A percentile compares a stretch with the other conserved stretches of the same genome.
These are phyloP conservation scores for Zelleria hepariella DNA, from an alignment of 2,888 invertebrate genomes.

Conservation along the genomic window DNA sequence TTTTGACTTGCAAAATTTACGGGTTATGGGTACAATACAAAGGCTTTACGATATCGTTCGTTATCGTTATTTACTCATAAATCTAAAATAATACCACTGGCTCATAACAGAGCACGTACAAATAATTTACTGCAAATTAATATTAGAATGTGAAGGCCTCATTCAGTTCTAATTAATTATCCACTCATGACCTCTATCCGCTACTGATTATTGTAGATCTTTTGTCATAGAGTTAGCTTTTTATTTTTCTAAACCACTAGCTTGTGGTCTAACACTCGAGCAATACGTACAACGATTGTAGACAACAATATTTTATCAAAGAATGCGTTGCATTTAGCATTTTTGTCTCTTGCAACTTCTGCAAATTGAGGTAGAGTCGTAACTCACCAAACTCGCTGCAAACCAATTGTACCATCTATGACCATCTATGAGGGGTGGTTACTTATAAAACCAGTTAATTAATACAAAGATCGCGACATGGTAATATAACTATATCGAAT, in stretches of 20 bases:
- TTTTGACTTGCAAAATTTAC: background rate
- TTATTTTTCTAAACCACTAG: too few species aligned
- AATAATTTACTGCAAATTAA: background rate
- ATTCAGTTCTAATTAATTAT: background rate
- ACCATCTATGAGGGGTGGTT: too few species aligned
- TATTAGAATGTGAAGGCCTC: background rate
- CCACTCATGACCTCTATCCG: background rate
- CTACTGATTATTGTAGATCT: background rate
- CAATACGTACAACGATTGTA: too few species aligned
- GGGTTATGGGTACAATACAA: background rate
- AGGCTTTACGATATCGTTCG: background rate
- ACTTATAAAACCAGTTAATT: background rate
- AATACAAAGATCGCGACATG: background rate
- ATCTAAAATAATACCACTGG: background rate
- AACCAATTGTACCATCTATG: too few species aligned
- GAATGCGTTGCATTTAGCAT: too few species aligned
- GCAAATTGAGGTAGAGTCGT: too few species aligned
- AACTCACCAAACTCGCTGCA: too few species aligned
- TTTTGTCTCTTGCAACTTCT: too few species aligned
- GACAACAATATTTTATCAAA: too few species aligned
- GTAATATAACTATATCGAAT: background rate
- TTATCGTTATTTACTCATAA: background rate
- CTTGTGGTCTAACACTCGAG: too few species aligned
- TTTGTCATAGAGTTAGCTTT: background rate
- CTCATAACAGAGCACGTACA: background rate